Percentiles rank a stretch among this genome's conserved stretches.
Conservation (phyloP, 2,113 vertebrate species). For the Leptobrachium leishanense region DNA sequence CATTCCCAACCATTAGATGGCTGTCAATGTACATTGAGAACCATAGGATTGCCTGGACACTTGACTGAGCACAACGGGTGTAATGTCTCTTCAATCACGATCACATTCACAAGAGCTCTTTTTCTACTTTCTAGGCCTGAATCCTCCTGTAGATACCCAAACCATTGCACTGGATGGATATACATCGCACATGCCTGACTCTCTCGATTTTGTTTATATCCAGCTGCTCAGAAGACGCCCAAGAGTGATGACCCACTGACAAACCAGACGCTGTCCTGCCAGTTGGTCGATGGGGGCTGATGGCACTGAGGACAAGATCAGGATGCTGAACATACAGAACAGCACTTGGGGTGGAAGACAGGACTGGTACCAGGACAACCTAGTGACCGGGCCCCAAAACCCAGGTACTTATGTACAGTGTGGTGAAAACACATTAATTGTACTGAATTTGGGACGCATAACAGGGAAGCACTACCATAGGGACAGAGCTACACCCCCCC, state of each 20-base stretch:
- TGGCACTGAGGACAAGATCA: slow-evolving; percentile 79
- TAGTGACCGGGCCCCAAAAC: slow-evolving; percentile 68
- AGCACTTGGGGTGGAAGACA: slow-evolving; percentile 74
- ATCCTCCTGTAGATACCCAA: too few species aligned
- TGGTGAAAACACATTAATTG: background rate
- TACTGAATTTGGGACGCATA: background rate
- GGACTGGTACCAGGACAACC: slow-evolving; percentile 78
- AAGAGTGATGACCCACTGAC: background rate
- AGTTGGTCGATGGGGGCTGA: slow-evolving; percentile 52
- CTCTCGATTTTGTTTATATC: background rate
- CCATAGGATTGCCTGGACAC: too few species aligned
- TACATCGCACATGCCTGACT: background rate
- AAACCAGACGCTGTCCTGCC: background rate
- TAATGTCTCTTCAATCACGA: too few species aligned
- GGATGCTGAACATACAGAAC: slow-evolving; percentile 82
- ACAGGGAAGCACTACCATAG: too few species aligned
- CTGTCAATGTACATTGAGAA: too few species aligned
- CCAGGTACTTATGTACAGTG: slow-evolving; percentile 35
- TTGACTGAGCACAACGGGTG: too few species aligned
- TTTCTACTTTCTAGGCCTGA: too few species aligned
- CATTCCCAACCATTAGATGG: too few species aligned
- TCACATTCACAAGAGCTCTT: too few species aligned
- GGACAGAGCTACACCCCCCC: too few species aligned
- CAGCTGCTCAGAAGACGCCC: background rate
- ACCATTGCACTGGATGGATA: too few species aligned